Percentiles rank a stretch among this genome's conserved stretches.
phyloP scores from a whole-genome alignment of 2,797 vertebrate genomes.

The Pangasius mekongensis region DNA sequence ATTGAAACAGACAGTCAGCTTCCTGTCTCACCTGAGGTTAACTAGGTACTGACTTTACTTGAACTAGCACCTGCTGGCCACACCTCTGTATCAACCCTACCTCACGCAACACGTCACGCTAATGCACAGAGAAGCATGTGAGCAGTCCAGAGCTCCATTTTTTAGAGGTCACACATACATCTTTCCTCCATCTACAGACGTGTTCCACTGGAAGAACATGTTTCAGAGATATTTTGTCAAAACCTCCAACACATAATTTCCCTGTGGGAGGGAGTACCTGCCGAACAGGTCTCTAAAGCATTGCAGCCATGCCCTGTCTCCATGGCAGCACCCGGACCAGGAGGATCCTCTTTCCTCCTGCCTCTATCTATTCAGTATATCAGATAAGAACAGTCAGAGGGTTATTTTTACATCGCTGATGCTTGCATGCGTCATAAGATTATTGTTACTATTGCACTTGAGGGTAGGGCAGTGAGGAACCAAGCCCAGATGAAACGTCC shows the following conservation, averaged over 20 bases:
- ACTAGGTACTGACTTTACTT: slow-evolving; percentile 73
- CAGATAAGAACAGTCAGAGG: slow-evolving; percentile 49
- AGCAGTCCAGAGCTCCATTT: background rate
- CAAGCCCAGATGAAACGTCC: background rate
- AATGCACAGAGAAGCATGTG: background rate
- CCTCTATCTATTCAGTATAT: slow-evolving; percentile 66
- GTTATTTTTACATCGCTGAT: slow-evolving; percentile 47
- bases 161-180: background rate
- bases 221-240: slow-evolving; percentile 18
- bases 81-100: slow-evolving; percentile 42
- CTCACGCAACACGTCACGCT: slow-evolving; percentile 6
- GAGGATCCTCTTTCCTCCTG: slow-evolving; percentile 70
- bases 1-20: slow-evolving; percentile 57
- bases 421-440: slow-evolving; percentile 35
- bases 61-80: slow-evolving; percentile 70
- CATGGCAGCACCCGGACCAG: slow-evolving; percentile 68
- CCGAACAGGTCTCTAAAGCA: slow-evolving; percentile 60
- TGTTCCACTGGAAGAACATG: slow-evolving; percentile 14
- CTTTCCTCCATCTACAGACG: background rate
- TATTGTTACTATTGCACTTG: slow-evolving; percentile 13
- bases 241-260: slow-evolving; percentile 55
- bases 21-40: slow-evolving; percentile 63
- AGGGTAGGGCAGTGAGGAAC: background rate
- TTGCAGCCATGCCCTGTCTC: slow-evolving; percentile 57
- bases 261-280: slow-evolving; percentile 62